Percentiles rank a stretch among this genome's conserved stretches.
phyloP scores from a whole-genome alignment of 37 sponge, comb jelly and placozoan genomes.

The Petrosia ficiformis region DNA sequence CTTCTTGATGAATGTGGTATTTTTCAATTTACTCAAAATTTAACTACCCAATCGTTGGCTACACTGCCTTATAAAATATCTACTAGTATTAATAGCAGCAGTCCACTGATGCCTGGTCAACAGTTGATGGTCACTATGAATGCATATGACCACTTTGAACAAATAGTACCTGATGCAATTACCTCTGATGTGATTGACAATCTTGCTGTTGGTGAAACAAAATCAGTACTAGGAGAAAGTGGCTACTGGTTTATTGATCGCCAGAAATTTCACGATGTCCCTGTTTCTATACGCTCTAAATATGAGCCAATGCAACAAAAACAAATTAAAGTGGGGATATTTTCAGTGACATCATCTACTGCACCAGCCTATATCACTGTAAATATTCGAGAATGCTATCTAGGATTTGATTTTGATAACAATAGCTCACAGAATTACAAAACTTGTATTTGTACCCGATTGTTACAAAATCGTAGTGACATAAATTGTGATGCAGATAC shows the following conservation, averaged over 20 bases:
- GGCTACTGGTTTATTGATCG: slow-evolving; percentile 16
- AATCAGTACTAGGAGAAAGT: slow-evolving; percentile 11
- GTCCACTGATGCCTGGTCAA: slow-evolving; percentile 12
- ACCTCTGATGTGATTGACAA: slow-evolving; percentile 4
- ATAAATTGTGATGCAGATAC: neutral
- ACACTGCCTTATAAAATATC: neutral
- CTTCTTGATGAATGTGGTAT: neutral
- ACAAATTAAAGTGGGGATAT: slow-evolving; percentile 8
- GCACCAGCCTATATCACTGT: slow-evolving; percentile 4
- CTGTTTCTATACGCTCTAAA: neutral
- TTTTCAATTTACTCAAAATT: slow-evolving; percentile 11
- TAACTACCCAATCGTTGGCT: neutral
- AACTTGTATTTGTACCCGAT: neutral
- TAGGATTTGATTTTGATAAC: slow-evolving; percentile 7
- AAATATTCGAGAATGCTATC: slow-evolving; percentile 18
- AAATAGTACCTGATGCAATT: neutral
- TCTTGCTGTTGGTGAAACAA: neutral
- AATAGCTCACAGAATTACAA: neutral
- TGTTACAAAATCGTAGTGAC: neutral
- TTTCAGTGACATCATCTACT: slow-evolving; percentile 9
- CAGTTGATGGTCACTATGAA: neutral
- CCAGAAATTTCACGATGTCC: no score
- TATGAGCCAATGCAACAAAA: neutral
- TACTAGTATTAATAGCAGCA: neutral
- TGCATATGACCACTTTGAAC: slow-evolving; percentile 25